These are phyloP conservation scores for Hipposideros armiger DNA, from an alignment of 2,113 vertebrate species.

Conservation along the genomic window DNA sequence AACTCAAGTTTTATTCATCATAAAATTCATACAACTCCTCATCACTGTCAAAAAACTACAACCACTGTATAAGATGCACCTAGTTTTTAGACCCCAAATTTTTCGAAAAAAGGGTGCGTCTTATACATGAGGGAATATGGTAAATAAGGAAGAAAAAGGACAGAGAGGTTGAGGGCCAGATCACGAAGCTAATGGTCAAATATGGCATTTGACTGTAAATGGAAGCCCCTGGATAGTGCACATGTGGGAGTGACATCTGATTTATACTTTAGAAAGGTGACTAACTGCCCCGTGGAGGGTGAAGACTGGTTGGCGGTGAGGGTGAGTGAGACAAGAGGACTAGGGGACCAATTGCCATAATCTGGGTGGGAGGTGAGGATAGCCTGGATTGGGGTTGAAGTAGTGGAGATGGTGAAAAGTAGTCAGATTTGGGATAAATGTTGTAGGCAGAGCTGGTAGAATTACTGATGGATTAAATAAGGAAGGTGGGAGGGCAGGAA, in stretches of 20 bases:
- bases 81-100: too few species aligned
- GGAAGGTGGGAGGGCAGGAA: not conserved
- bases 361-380: not conserved
- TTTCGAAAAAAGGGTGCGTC: too few species aligned
- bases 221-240: not conserved
- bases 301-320: not conserved
- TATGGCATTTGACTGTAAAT: not conserved
- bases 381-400: not conserved
- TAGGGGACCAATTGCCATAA: rapidly evolving
- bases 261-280: not conserved
- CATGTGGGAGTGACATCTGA: not conserved
- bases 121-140: too few species aligned
- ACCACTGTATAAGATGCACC: too few species aligned
- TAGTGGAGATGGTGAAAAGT: not conserved
- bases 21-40: too few species aligned
- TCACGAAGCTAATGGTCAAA: not conserved
- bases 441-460: not conserved
- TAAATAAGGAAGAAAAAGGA: not conserved
- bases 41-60: too few species aligned
- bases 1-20: too few species aligned
- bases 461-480: not conserved
- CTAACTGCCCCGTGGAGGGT: not conserved
- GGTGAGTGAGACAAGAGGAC: not conserved
- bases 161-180: not conserved
- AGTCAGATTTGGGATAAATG: not conserved